Evolutionary conservation across 2,888 invertebrate genomes (phyloP).

Genomic region (Polietes domitor): DNA sequence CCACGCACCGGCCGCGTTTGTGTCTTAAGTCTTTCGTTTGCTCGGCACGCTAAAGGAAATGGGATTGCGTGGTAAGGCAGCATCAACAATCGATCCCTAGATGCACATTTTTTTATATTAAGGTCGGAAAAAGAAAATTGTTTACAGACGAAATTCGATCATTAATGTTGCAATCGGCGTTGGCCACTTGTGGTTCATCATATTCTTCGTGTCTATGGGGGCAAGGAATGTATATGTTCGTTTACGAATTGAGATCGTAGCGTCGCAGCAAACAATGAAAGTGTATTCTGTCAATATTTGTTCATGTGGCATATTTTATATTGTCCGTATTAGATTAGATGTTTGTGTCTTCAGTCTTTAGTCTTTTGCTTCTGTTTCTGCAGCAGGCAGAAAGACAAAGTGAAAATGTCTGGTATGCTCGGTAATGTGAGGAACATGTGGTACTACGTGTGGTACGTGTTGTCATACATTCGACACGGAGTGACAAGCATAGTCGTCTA

Average conservation of each 20-base stretch:
- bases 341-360: conserved; percentile 8
- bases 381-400: not conserved
- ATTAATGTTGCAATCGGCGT: conserved; percentile 13
- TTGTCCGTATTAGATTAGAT: not conserved
- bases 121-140: not conserved
- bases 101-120: not conserved
- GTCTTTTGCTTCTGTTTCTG: not conserved
- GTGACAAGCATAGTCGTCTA: too few relatives aligned
- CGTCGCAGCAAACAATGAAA: not conserved
- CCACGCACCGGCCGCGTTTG: not conserved
- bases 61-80: conserved; percentile 19
- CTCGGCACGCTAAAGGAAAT: conserved; percentile 13
- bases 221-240: not conserved
- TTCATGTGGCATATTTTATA: conserved; percentile 8
- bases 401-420: not conserved
- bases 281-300: conserved; percentile 33
- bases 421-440: not conserved
- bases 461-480: not conserved
- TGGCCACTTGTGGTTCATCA: conserved; percentile 11
- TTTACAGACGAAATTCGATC: not conserved
- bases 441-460: conserved; percentile 11
- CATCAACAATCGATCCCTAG: conserved; percentile 4
- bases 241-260: conserved; percentile 10
- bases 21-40: conserved; percentile 20
- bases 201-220: not conserved